Percentiles rank a stretch among this genome's conserved stretches.
Conservation (phyloP, 1,140 invertebrate genomes). For the Bombus confusus region DNA sequence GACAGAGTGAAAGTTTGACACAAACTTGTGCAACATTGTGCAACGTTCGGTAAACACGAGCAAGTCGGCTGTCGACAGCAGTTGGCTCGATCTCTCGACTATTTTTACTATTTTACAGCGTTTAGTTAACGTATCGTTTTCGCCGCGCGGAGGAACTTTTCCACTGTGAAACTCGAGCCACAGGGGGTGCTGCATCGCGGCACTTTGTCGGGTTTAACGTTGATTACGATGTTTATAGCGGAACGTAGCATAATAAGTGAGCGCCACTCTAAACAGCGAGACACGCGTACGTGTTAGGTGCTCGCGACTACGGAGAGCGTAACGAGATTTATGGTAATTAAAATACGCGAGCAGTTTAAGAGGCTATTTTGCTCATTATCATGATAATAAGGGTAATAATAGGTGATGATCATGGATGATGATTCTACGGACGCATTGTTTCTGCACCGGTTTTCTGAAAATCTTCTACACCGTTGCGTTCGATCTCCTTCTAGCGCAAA, state of each 20-base stretch:
- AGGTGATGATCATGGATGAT: slow-evolving; percentile 32
- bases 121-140: not conserved
- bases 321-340: slow-evolving; percentile 66
- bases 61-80: too few relatives aligned
- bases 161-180: not conserved
- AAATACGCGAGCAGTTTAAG: slow-evolving; percentile 55
- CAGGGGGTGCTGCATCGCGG: not conserved
- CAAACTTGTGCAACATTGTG: not conserved
- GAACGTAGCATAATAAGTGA: slow-evolving; percentile 47
- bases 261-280: slow-evolving; percentile 31
- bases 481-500: not conserved
- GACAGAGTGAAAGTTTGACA: not conserved
- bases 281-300: slow-evolving; percentile 19
- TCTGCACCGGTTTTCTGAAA: too few relatives aligned
- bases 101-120: not conserved
- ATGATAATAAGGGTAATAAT: slow-evolving; percentile 57
- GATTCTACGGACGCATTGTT: slow-evolving; percentile 2
- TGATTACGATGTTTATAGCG: slow-evolving; percentile 40
- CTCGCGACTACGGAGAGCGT: slow-evolving; percentile 3
- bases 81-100: not conserved
- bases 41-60: not conserved
- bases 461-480: not conserved
- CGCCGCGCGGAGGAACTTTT: not conserved
- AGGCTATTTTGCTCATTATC: slow-evolving; percentile 52
- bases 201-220: slow-evolving; percentile 18